phyloP scores from a whole-genome alignment of 2,888 invertebrate species.

The Amiota mariae region DNA sequence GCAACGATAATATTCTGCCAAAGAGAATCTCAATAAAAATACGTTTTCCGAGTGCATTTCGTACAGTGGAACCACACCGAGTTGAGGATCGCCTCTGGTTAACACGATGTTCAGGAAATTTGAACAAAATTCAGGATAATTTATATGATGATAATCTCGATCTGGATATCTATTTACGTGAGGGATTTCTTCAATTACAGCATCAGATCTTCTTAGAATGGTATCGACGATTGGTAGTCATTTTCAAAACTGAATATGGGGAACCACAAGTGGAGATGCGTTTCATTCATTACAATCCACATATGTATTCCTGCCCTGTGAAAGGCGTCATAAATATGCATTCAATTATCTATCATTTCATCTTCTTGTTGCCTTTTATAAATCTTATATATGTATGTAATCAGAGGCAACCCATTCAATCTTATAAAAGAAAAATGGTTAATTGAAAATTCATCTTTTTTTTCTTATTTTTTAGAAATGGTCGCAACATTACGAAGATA shows the following conservation, averaged over 20 bases:
- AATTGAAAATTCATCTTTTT: neutral
- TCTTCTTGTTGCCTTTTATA: constrained; percentile 61
- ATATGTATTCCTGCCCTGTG: constrained; percentile 43
- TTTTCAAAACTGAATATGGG: neutral
- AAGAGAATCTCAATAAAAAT: constrained; percentile 46
- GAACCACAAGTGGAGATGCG: constrained; percentile 44
- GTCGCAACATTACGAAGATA: constrained; percentile 53
- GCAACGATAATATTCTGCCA: constrained; percentile 31
- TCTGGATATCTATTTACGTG: constrained; percentile 63
- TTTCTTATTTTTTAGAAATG: constrained; percentile 47
- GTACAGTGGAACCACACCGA: constrained; percentile 50
- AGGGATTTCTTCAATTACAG: constrained; percentile 66
- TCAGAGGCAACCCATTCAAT: too few relatives aligned
- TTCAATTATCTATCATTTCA: constrained; percentile 57
- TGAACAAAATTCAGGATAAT: constrained; percentile 44
- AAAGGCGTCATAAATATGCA: constrained; percentile 45
- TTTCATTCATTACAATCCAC: constrained; percentile 45
- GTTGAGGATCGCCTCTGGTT: constrained; percentile 58
- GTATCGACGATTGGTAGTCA: constrained; percentile 45
- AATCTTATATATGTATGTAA: constrained; percentile 58
- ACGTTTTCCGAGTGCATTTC: constrained; percentile 64
- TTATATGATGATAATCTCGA: constrained; percentile 31
- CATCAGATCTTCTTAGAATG: constrained; percentile 60
- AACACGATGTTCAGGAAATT: constrained; percentile 60
- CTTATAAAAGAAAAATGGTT: too few relatives aligned